Conservation (phyloP, 2,113 vertebrate genomes). For the Neolamprologus longior region DNA sequence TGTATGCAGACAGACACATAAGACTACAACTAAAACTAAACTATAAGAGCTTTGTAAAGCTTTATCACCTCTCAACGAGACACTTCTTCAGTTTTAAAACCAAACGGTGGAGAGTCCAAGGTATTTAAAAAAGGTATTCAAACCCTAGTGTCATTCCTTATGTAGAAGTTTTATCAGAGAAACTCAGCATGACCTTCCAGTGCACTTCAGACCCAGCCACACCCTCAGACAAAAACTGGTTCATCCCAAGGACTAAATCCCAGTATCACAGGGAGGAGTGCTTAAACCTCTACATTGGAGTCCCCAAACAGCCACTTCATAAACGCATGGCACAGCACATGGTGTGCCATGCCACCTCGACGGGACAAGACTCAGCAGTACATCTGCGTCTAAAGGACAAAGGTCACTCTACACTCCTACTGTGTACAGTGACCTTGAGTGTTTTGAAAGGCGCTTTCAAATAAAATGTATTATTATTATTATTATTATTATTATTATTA, state of each 20-base stretch:
- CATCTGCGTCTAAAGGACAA: background rate
- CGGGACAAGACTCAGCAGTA: background rate
- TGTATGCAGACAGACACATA: background rate
- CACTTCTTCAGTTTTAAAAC: accelerated
- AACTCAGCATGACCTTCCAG: background rate
- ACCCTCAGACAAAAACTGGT: background rate
- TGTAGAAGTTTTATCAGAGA: background rate
- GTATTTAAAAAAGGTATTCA: background rate
- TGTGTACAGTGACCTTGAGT: background rate
- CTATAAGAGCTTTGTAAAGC: background rate
- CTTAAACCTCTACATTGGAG: background rate
- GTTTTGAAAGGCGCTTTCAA: background rate
- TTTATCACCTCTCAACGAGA: background rate
- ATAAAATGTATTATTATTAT: background rate
- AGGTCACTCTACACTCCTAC: background rate
- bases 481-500: no score
- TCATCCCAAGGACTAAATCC: background rate
- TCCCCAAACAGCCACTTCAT: background rate
- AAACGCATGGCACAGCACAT: background rate
- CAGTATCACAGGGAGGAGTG: background rate
- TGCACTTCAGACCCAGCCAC: background rate
- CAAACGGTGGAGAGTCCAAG: background rate
- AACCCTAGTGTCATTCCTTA: background rate
- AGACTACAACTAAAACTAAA: background rate
- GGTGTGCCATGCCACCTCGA: background rate